phyloP scores from a whole-genome alignment of 2,888 invertebrate genomes.

The Caenorhabditis sp. region DNA sequence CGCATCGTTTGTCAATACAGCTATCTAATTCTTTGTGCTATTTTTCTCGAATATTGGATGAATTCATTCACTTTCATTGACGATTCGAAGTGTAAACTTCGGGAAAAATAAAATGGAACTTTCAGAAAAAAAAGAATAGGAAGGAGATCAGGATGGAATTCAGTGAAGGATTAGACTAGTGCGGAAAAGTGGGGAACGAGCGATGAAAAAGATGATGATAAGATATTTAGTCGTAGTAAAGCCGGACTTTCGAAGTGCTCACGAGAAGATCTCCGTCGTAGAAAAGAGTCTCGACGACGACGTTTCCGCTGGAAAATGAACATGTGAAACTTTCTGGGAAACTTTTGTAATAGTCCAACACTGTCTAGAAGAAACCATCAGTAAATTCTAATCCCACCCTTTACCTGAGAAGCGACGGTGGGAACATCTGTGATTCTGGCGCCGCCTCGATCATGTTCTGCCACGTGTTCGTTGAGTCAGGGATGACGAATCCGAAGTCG shows the following conservation, averaged over 20 bases:
- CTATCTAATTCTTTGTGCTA: slow-evolving; percentile 11
- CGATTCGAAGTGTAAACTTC: no score
- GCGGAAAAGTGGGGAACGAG: not conserved
- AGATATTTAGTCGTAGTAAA: slow-evolving; percentile 91
- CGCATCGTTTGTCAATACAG: slow-evolving; percentile 46
- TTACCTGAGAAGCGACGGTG: slow-evolving; percentile 96
- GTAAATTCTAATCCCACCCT: not conserved
- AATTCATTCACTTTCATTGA: no score
- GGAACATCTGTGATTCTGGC: slow-evolving; percentile 99
- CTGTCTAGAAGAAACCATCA: not conserved
- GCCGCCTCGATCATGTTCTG: slow-evolving; percentile 98
- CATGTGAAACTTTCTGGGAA: not conserved
- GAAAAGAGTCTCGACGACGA: slow-evolving; percentile 97
- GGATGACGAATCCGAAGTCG: slow-evolving; percentile 99
- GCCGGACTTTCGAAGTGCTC: slow-evolving; percentile 94
- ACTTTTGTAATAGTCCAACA: no score
- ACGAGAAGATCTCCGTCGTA: slow-evolving; percentile 95
- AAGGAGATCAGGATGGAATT: slow-evolving; percentile 24
- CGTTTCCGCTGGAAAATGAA: slow-evolving; percentile 90
- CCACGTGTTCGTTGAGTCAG: slow-evolving; percentile 99
- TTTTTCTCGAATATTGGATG: slow-evolving; percentile 1
- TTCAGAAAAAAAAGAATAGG: not conserved
- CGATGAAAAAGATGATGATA: not conserved
- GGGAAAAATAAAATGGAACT: not conserved
- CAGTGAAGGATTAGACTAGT: not conserved